Base-by-base conservation (phyloP, 1,140 invertebrate genomes). In the Akabosia matsudoensis region DNA sequence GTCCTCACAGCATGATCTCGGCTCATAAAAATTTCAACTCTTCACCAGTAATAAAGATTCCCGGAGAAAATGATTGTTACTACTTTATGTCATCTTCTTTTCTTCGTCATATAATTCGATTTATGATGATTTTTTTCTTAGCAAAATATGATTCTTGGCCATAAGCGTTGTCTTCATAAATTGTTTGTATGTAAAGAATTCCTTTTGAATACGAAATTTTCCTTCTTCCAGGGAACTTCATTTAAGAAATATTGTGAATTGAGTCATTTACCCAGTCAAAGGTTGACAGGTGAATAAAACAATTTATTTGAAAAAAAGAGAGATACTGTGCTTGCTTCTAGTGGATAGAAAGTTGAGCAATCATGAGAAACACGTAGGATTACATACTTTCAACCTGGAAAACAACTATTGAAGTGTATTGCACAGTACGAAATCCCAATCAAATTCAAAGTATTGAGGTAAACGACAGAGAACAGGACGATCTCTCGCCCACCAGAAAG, bases 1-100 rank as follows among this genome's bases (percentile, higher is more conserved):
- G 22, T 56, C 52, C 74, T 78, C 77, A 70, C 72, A 79, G 75
- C 75, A 52, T 79, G 74, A 76, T 71, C 78, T 54, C 74, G 24
- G 67, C 78, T 76, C 75, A 76, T 79, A 79, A 79, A 79, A 79
- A 73, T 76, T 76, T 76, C 72, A 74, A 74, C 61, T 74, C 34
- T 52, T 51, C 73, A 52, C 64, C 61, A 75, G 37, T 28, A 37
- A 73, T 52, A 70, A 33, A 67, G 24, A 67, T 24, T 31, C 61
- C 54, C 54, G 24, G 22, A 10, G 10, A 67, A 61, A 67, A 28
- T 61, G 14, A n/a, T n/a, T 24, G 14, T 24, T 10, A 61, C 54
- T 61, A n/a, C 54, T 61, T 61, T n/a, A 14, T 22, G n/a, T n/a
- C 13, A 61, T 24, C 24, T 61, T 61, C 26, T 70, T 13, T 33